Evolutionary conservation across 2,888 invertebrate species (phyloP).

Genomic region (Melieria picta): DNA sequence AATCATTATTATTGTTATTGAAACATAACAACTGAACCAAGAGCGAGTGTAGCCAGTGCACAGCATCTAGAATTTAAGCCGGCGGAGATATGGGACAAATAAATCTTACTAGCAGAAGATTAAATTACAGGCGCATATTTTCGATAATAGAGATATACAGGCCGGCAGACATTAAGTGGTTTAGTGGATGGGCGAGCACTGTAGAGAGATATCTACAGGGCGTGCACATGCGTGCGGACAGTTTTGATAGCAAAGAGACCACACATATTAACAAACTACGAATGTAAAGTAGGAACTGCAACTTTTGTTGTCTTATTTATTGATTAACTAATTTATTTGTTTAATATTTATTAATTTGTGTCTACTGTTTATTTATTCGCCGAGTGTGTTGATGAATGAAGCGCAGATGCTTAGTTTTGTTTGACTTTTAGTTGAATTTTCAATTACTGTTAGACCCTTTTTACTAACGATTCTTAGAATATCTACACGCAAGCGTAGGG

Average conservation of each 20-base stretch:
- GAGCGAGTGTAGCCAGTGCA: too few relatives aligned
- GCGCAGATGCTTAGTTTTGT: slow-evolving; percentile 43
- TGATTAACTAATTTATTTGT: not conserved
- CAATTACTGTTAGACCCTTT: slow-evolving; percentile 55
- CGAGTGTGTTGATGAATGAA: not conserved
- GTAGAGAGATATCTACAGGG: too few relatives aligned
- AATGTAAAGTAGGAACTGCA: too few relatives aligned
- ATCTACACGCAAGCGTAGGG: slow-evolving; percentile 27
- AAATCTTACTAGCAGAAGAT: too few relatives aligned
- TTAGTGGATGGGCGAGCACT: too few relatives aligned
- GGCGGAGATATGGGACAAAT: too few relatives aligned
- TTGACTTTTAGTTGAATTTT: slow-evolving; percentile 56
- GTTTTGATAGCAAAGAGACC: not conserved
- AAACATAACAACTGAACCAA: too few relatives aligned
- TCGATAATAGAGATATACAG: too few relatives aligned
- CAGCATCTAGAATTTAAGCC: too few relatives aligned
- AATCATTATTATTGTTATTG: not conserved
- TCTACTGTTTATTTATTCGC: not conserved
- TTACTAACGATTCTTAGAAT: slow-evolving; percentile 55
- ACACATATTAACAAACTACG: not conserved
- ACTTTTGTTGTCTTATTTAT: not conserved
- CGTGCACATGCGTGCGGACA: too few relatives aligned
- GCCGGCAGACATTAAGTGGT: too few relatives aligned
- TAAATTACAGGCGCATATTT: too few relatives aligned
- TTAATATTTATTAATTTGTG: not conserved